Evolutionary conservation across 2,113 vertebrate species (phyloP).

Genomic region (Salminus brasiliensis): DNA sequence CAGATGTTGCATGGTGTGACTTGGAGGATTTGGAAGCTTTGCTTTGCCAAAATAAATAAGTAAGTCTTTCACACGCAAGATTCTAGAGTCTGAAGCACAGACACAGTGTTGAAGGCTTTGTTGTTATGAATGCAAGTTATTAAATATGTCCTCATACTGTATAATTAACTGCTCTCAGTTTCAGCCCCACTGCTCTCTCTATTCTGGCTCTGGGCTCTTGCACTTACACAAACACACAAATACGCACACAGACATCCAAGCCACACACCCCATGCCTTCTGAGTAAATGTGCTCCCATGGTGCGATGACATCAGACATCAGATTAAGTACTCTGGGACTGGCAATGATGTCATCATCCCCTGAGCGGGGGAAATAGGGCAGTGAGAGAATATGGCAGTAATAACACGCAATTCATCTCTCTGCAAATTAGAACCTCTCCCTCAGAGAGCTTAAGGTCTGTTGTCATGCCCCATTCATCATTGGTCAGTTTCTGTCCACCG

Average conservation of each 20-base stretch:
- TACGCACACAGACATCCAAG: no score
- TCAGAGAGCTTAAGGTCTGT: no score
- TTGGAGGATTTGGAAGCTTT: not conserved
- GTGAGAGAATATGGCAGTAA: not conserved
- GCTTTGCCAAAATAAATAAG: no score
- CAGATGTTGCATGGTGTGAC: not conserved
- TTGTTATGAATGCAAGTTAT: no score
- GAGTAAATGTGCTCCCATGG: constrained; percentile 21
- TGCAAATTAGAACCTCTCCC: not conserved
- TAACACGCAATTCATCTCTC: not conserved
- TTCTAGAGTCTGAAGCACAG: no score
- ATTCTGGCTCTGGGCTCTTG: not conserved
- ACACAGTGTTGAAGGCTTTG: no score
- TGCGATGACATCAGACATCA: constrained; percentile 34
- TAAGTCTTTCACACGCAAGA: no score
- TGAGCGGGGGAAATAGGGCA: not conserved
- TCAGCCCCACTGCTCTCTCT: not conserved
- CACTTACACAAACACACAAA: not conserved
- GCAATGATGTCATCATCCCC: constrained; percentile 31
- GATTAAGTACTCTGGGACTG: constrained; percentile 19
- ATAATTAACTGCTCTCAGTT: no score
- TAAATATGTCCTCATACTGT: no score
- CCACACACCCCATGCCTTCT: not conserved
- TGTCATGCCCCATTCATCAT: not conserved
- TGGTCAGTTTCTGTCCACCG: not conserved